Conservation (phyloP, 2,888 invertebrate genomes). For the Plusia festucae region DNA sequence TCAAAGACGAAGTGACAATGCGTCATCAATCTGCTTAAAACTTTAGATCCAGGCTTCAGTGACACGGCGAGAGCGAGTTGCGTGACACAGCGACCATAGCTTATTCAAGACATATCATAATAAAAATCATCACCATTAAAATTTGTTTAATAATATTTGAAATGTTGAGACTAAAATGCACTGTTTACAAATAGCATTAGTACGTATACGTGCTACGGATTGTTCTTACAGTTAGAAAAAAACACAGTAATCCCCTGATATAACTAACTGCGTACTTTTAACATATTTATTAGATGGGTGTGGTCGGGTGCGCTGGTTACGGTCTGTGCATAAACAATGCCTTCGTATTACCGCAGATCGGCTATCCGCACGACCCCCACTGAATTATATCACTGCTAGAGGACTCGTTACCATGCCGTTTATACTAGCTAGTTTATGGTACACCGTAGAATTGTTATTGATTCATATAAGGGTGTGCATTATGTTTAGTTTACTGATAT, state of each 20-base stretch:
- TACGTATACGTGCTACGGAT: neutral
- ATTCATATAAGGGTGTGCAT: no score
- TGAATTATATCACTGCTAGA: neutral
- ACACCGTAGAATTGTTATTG: neutral
- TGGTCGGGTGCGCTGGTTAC: slow-evolving; percentile 22
- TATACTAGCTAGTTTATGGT: neutral
- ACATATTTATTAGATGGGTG: slow-evolving; percentile 24
- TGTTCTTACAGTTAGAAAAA: neutral
- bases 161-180: neutral
- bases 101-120: neutral
- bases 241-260: neutral
- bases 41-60: slow-evolving; percentile 58
- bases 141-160: neutral
- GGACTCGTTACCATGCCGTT: neutral
- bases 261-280: slow-evolving; percentile 5
- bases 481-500: no score
- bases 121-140: neutral
- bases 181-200: neutral
- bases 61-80: slow-evolving; percentile 50
- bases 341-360: slow-evolving; percentile 9
- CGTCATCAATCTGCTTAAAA: slow-evolving; percentile 76
- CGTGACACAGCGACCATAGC: neutral
- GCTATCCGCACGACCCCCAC: neutral
- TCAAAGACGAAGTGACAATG: slow-evolving; percentile 73
- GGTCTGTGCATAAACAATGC: slow-evolving; percentile 22